Conservation (phyloP, 2,797 vertebrate species). For the Setipinna tenuifilis region DNA sequence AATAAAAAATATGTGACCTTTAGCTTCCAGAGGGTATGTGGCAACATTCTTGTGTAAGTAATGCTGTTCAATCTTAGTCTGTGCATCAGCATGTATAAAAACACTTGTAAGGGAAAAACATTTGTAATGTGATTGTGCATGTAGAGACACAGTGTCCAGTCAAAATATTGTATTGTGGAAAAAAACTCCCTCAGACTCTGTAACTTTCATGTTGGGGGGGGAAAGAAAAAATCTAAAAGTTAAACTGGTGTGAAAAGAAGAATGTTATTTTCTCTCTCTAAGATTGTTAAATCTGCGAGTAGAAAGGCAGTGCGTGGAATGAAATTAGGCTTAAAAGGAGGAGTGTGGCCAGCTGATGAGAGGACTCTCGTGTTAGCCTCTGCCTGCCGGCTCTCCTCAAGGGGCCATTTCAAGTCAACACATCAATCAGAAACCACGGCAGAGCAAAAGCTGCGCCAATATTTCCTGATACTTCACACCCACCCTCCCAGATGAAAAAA, state of each 20-base stretch:
- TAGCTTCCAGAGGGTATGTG: background rate
- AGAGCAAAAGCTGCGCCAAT: constrained; percentile 66
- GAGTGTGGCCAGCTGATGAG: constrained; percentile 39
- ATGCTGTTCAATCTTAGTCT: background rate
- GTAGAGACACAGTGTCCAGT: background rate
- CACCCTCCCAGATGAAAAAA: constrained; percentile 42
- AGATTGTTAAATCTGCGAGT: constrained; percentile 6
- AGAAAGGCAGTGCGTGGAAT: constrained; percentile 40
- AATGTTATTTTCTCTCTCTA: constrained; percentile 16
- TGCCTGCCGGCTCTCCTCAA: constrained; percentile 58
- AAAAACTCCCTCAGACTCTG: constrained; percentile 31
- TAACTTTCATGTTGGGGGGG: background rate
- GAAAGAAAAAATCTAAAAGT: background rate
- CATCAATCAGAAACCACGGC: constrained; percentile 71
- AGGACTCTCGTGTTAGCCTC: constrained; percentile 21
- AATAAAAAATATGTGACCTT: constrained; percentile 1
- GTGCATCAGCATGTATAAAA: background rate
- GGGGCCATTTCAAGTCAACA: constrained; percentile 68
- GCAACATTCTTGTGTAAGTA: background rate
- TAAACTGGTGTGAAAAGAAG: constrained; percentile 13
- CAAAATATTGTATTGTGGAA: background rate
- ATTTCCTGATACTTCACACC: constrained; percentile 75
- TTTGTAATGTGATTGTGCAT: background rate
- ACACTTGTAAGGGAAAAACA: background rate
- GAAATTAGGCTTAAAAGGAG: constrained; percentile 61